Conservation (phyloP, 2,888 invertebrate genomes). For the Drosophila neonasuta region DNA sequence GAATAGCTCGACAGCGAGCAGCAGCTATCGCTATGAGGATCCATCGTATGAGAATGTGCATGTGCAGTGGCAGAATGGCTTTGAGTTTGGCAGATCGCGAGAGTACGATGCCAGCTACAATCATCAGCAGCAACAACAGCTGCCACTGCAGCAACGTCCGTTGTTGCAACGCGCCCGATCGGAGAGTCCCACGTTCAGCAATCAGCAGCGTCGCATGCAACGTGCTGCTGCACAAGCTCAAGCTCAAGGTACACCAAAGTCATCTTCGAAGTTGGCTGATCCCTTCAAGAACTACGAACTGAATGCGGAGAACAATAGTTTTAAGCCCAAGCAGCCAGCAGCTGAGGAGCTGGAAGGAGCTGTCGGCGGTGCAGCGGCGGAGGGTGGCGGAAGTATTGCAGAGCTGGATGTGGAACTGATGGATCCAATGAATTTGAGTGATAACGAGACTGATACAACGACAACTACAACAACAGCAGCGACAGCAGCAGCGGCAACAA, state of each 20-base stretch:
- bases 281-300: conserved; percentile 81
- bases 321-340: conserved; percentile 75
- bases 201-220: conserved; percentile 68
- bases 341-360: conserved; percentile 72
- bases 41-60: conserved; percentile 82
- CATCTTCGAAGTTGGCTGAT: conserved; percentile 73
- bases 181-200: conserved; percentile 81
- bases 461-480: conserved; percentile 42
- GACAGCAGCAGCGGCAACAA: conserved; percentile 21
- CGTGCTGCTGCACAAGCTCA: conserved; percentile 48
- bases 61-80: conserved; percentile 82
- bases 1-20: conserved; percentile 14
- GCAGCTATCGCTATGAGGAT: conserved; percentile 77
- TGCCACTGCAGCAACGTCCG: conserved; percentile 64
- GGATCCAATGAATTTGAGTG: conserved; percentile 54
- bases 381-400: conserved; percentile 22
- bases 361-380: conserved; percentile 59
- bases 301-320: conserved; percentile 80
- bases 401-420: conserved; percentile 34
- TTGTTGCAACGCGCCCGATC: conserved; percentile 79
- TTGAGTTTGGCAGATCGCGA: conserved; percentile 81
- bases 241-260: conserved; percentile 35
- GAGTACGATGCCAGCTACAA: conserved; percentile 67
- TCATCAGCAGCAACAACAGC: conserved; percentile 58
- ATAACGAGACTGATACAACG: conserved; percentile 76